These are phyloP conservation scores for Drosophila rubida DNA, from an alignment of 2,888 invertebrate species.

Conservation along the genomic window DNA sequence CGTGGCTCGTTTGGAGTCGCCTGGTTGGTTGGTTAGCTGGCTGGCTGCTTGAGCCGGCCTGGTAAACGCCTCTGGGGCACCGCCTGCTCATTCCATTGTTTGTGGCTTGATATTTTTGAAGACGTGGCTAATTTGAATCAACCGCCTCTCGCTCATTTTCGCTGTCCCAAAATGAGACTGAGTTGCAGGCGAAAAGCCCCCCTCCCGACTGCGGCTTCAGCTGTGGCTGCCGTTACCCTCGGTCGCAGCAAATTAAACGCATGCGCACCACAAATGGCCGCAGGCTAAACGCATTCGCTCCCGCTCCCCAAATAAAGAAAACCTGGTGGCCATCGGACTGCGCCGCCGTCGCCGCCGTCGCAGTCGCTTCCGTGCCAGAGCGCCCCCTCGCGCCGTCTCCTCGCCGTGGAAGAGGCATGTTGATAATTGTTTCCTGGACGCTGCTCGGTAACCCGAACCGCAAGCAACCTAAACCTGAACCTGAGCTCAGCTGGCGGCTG, in stretches of 20 bases:
- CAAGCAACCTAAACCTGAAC: conserved; percentile 55
- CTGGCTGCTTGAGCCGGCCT: conserved; percentile 46
- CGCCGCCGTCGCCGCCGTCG: conserved; percentile 64
- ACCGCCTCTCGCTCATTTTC: conserved; percentile 81
- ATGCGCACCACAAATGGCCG: conserved; percentile 63
- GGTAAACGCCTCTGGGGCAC: conserved; percentile 75
- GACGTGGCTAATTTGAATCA: conserved; percentile 81
- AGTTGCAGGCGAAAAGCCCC: conserved; percentile 48
- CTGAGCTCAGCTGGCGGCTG: conserved; percentile 46
- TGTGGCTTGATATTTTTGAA: conserved; percentile 75
- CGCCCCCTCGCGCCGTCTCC: conserved; percentile 9
- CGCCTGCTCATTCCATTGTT: conserved; percentile 80
- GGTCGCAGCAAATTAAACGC: conserved; percentile 71
- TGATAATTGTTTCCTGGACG: conserved; percentile 80
- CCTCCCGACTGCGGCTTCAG: not conserved
- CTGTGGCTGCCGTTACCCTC: conserved; percentile 12
- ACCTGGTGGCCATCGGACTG: conserved; percentile 54
- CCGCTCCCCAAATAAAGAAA: conserved; percentile 26
- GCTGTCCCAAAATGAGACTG: conserved; percentile 76
- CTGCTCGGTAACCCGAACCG: conserved; percentile 68
- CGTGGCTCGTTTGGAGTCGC: conserved; percentile 40
- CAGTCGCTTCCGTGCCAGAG: conserved; percentile 70
- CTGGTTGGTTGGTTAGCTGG: conserved; percentile 56
- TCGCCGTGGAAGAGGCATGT: conserved; percentile 67
- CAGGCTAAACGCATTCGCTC: conserved; percentile 57